These are phyloP conservation scores for Ophion slaviceki DNA, from an alignment of 2,888 invertebrate species.

Conservation along the genomic window DNA sequence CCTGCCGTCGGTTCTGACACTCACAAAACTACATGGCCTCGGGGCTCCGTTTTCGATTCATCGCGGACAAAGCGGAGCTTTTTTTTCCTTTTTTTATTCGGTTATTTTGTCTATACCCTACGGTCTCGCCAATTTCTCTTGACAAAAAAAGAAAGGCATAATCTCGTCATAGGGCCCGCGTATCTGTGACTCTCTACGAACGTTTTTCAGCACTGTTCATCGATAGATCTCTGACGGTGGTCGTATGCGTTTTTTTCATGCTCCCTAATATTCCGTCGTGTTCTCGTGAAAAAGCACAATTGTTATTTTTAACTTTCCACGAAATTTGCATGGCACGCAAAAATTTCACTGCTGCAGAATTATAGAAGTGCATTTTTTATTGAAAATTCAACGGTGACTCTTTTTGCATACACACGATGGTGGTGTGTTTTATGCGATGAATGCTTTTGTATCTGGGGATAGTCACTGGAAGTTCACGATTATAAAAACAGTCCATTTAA, in stretches of 20 bases:
- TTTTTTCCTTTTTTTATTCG: slow-evolving; percentile 18
- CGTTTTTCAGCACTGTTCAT: neutral
- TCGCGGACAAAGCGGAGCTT: slow-evolving; percentile 27
- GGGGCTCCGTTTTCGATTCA: slow-evolving; percentile 44
- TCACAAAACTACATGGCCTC: slow-evolving; percentile 18
- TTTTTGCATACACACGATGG: too few species aligned
- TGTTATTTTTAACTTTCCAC: neutral
- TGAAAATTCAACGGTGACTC: too few species aligned
- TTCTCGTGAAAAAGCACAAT: neutral
- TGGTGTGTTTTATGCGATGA: neutral
- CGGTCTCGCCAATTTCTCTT: slow-evolving; percentile 17
- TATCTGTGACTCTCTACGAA: neutral
- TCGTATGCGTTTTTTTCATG: neutral
- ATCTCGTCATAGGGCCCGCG: neutral
- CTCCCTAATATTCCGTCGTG: neutral
- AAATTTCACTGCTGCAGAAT: too few species aligned
- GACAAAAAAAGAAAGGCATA: slow-evolving; percentile 2
- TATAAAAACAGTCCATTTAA: neutral
- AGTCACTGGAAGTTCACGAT: neutral
- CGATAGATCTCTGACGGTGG: neutral
- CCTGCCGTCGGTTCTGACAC: slow-evolving; percentile 43
- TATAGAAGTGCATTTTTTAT: too few species aligned
- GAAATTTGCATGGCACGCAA: neutral
- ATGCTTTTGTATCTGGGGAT: neutral
- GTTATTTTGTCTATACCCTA: slow-evolving; percentile 7